These are phyloP conservation scores for Tragopan temminckii DNA, from an alignment of 2,797 vertebrate species.

Conservation along the genomic window DNA sequence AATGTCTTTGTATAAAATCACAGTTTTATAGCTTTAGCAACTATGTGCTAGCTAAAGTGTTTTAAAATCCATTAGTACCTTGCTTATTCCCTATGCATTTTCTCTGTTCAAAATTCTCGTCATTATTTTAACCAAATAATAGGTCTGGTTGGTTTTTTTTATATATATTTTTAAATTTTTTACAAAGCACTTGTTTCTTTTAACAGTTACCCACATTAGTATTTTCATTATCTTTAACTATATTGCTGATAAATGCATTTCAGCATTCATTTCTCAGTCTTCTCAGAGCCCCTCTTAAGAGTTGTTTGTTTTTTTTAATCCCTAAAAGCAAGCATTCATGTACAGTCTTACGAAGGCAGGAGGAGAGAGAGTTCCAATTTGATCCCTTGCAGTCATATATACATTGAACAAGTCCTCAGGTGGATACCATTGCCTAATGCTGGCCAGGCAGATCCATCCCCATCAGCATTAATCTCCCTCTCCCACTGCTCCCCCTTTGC, in stretches of 20 bases:
- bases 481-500: background rate
- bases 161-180: background rate
- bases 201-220: background rate
- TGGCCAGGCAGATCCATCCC: background rate
- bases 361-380: background rate
- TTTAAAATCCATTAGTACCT: slow-evolving; percentile 30
- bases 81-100: slow-evolving; percentile 30
- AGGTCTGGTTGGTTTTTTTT: background rate
- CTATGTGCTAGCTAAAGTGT: slow-evolving; percentile 38
- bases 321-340: background rate
- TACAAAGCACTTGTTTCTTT: background rate
- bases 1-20: slow-evolving; percentile 52
- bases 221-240: background rate
- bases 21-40: slow-evolving; percentile 58
- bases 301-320: accelerated
- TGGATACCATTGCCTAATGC: accelerated
- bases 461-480: background rate
- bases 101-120: slow-evolving; percentile 23
- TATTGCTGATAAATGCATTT: background rate
- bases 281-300: background rate
- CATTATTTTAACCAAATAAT: background rate
- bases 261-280: background rate
- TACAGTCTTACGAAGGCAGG: background rate
- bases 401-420: background rate
- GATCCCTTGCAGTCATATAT: background rate